These are phyloP conservation scores for Atherinomorus stipes DNA, from an alignment of 2,113 vertebrate species.

Conservation along the genomic window DNA sequence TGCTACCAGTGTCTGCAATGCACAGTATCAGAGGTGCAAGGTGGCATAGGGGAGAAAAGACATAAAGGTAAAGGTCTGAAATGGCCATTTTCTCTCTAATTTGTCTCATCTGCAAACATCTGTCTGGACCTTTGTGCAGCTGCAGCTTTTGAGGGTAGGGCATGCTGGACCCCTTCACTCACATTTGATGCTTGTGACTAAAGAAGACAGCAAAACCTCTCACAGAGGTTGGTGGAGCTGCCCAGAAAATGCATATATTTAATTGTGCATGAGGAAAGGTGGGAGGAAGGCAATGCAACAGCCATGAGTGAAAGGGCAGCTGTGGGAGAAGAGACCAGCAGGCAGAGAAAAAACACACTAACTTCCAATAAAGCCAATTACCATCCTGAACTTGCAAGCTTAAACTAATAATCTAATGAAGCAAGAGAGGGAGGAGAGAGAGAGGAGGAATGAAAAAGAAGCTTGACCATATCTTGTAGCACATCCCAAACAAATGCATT, in stretches of 20 bases:
- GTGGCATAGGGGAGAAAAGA: not conserved
- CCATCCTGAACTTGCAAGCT: constrained; percentile 1
- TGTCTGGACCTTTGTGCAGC: constrained; percentile 42
- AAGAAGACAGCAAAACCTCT: constrained; percentile 38
- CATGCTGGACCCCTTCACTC: constrained; percentile 47
- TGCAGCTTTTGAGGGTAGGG: no score
- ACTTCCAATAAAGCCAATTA: constrained; percentile 46
- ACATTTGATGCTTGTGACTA: constrained; percentile 51
- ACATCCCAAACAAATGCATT: constrained; percentile 34
- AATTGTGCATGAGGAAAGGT: constrained; percentile 41
- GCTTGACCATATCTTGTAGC: constrained; percentile 34
- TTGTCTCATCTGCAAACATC: constrained; percentile 36
- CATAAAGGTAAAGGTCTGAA: constrained; percentile 38
- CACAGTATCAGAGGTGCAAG: not conserved
- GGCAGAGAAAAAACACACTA: constrained; percentile 19
- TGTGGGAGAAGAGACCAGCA: constrained; percentile 1
- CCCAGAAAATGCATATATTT: constrained; percentile 30
- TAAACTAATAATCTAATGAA: constrained; percentile 46
- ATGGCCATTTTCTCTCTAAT: constrained; percentile 34
- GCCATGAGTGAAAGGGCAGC: constrained; percentile 26
- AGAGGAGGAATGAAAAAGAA: constrained; percentile 1
- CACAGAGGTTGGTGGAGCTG: constrained; percentile 24
- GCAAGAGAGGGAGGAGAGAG: constrained; percentile 28
- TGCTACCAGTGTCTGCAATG: constrained; percentile 1
- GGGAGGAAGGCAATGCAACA: constrained; percentile 9